Base-by-base conservation (phyloP, 2,888 invertebrate genomes). In the Flexamia atlantica region DNA sequence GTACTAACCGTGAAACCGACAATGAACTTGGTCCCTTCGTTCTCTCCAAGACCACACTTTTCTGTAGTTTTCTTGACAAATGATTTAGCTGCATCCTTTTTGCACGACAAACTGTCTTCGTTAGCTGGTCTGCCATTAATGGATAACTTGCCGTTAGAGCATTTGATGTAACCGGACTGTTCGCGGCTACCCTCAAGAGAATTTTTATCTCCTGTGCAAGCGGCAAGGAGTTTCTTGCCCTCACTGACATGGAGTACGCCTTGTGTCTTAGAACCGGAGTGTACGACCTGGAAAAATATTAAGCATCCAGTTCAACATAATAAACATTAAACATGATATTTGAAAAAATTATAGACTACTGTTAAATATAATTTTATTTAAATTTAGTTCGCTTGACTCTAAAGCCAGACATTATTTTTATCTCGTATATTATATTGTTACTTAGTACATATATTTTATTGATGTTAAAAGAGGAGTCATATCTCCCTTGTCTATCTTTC, bases 1-100 rank as follows among this genome's bases (percentile, higher is more conserved):
- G 12, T 17, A 53, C 53, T 84, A 46, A 85, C 86, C 68, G 83
- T 79, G 72, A 85, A 86, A 3, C 86, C 86, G 9, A 85, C 70
- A 36, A 85, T 82, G 1, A 85, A 64, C 17, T 85, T 76, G 32
- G 82, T 80, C 25, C 85, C 85, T 30, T 12, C 36, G 20, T 28
- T 46, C 23, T 85, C 81, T 32, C 83, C 83, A 10, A 68, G 40
- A 20, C 84, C 86, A 30, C 86, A 86, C 12, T 17, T 76, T 23
- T 53, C 68, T 30, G 84, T 68, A 25, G 85, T 85, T n/a, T 80
- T 60, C 17, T 25, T 23, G 25, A 50, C 14, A 14, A 0, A 25
- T 25, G 74, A 76, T 1, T 46, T 28, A n/a, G 50, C 46, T 28
- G 17, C 42, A 5, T 1, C 28, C 10, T 72, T 72, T 25, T 23